These are phyloP conservation scores for Drosophila subpulchrella DNA, from an alignment of 1,140 invertebrate species.

Conservation along the genomic window DNA sequence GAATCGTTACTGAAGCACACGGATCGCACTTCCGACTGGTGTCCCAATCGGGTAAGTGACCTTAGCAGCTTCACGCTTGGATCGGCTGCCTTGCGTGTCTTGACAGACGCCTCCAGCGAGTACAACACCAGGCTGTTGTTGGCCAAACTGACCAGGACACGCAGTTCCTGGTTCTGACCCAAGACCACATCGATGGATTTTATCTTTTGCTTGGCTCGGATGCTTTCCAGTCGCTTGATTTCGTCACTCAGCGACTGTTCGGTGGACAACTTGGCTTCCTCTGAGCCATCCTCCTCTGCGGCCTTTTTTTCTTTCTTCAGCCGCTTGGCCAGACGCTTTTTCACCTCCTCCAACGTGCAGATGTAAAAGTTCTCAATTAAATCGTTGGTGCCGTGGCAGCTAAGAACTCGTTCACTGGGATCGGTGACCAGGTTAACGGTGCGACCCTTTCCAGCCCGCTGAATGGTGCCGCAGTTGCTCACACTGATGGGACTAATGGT, in stretches of 20 bases:
- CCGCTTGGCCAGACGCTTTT: constrained; percentile 89
- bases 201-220: constrained; percentile 89
- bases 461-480: constrained; percentile 90
- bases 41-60: constrained; percentile 89
- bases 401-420: constrained; percentile 88
- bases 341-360: constrained; percentile 90
- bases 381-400: constrained; percentile 93
- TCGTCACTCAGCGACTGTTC: constrained; percentile 88
- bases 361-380: constrained; percentile 94
- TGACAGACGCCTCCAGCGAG: constrained; percentile 85
- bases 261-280: constrained; percentile 57
- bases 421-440: constrained; percentile 89
- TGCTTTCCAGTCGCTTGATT: constrained; percentile 88
- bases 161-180: constrained; percentile 88
- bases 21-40: constrained; percentile 94
- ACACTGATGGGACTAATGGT: constrained; percentile 89
- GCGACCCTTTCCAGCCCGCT: constrained; percentile 91
- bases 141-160: constrained; percentile 87
- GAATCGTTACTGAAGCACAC: constrained; percentile 96
- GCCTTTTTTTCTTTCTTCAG: constrained; percentile 90
- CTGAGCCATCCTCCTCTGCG: constrained; percentile 30
- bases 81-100: constrained; percentile 85
- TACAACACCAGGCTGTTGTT: constrained; percentile 90
- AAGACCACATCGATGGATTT: constrained; percentile 89
- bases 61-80: constrained; percentile 83